Conservation (phyloP, 2,888 invertebrate genomes). For the Cyclophora albipunctata region DNA sequence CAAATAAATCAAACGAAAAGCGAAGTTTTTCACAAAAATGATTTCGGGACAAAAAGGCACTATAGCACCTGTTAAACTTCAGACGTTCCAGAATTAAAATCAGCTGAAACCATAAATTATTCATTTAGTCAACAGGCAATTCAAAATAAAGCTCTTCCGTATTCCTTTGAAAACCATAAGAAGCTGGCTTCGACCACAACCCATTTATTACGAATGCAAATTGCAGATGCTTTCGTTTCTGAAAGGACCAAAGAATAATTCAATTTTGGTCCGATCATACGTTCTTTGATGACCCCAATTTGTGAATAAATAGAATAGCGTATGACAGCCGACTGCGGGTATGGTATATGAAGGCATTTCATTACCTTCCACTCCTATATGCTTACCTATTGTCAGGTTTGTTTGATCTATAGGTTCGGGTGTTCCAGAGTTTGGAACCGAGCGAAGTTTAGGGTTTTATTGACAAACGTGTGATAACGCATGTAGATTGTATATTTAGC, state of each 20-base stretch:
- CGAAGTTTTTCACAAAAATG: slow-evolving; percentile 11
- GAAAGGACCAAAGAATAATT: slow-evolving; percentile 40
- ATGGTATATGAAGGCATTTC: no score
- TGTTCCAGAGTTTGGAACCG: no score
- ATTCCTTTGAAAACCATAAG: neutral
- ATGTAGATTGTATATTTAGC: no score
- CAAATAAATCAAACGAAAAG: slow-evolving; percentile 31
- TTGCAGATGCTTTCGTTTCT: slow-evolving; percentile 16
- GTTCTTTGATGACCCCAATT: slow-evolving; percentile 34
- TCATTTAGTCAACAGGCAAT: no score
- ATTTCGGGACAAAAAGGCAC: slow-evolving; percentile 10
- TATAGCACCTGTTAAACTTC: slow-evolving; percentile 2
- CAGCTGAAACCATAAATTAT: no score
- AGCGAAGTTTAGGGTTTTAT: no score
- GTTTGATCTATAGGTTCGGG: no score
- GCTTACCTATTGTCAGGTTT: no score
- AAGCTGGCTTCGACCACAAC: neutral
- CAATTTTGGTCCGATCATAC: slow-evolving; percentile 51
- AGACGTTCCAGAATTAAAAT: slow-evolving; percentile 1
- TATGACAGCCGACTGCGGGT: neutral
- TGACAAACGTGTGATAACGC: no score
- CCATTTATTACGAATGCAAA: slow-evolving; percentile 28
- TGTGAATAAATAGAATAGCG: slow-evolving; percentile 46
- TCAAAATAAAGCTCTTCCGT: no score
- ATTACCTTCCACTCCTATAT: no score